Conservation (phyloP, 2,888 invertebrate genomes). For the Drosophila anceps region DNA sequence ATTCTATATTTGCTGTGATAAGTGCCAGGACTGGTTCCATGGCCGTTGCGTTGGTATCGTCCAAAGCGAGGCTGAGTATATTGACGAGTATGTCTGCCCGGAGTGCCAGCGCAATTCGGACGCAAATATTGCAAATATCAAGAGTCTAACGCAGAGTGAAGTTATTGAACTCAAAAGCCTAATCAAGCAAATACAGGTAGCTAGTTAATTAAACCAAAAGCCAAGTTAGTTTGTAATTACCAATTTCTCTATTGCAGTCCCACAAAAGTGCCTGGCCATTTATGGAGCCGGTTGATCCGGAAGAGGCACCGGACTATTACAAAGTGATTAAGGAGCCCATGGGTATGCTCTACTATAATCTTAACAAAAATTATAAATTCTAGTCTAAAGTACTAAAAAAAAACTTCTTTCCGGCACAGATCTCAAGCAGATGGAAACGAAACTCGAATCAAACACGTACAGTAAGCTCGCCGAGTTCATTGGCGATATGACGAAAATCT, state of each 20-base stretch:
- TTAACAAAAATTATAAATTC: not conserved
- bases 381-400: not conserved
- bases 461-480: constrained; percentile 97
- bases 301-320: constrained; percentile 98
- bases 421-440: constrained; percentile 95
- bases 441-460: constrained; percentile 93
- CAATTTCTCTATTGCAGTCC: constrained; percentile 86
- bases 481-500: constrained; percentile 98
- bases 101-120: constrained; percentile 96
- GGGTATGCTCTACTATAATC: constrained; percentile 88
- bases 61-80: constrained; percentile 96
- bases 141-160: constrained; percentile 91
- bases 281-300: constrained; percentile 97
- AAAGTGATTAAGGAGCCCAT: constrained; percentile 97
- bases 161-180: constrained; percentile 93
- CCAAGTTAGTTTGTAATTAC: not conserved
- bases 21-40: constrained; percentile 99
- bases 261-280: constrained; percentile 99
- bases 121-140: constrained; percentile 96
- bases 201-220: not conserved
- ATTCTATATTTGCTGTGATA: constrained; percentile 99
- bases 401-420: constrained; percentile 87
- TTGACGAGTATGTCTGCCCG: constrained; percentile 98
- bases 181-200: constrained; percentile 94
- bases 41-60: constrained; percentile 98